Conservation (phyloP, 2,797 vertebrate species). For the Poecilia gillii region DNA sequence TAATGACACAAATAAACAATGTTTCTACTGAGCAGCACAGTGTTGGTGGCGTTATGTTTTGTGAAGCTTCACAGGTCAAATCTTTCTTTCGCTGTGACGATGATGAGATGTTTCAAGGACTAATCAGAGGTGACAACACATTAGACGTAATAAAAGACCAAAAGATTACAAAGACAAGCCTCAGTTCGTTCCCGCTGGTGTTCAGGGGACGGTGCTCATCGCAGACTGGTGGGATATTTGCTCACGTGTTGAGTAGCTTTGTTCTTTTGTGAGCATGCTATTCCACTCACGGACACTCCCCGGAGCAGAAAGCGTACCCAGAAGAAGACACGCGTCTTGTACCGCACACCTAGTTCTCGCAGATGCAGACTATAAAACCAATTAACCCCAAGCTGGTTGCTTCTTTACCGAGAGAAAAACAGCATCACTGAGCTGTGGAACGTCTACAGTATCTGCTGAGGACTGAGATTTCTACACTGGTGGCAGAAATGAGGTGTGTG, state of each 20-base stretch:
- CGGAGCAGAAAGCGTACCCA: neutral
- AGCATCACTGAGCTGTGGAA: slow-evolving; percentile 35
- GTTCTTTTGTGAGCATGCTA: neutral
- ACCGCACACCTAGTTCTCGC: slow-evolving; percentile 5
- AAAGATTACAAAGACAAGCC: neutral
- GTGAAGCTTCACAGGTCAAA: neutral
- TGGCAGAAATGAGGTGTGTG: slow-evolving; percentile 1
- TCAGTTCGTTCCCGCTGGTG: neutral
- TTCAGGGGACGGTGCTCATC: neutral
- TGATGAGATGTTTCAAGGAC: neutral
- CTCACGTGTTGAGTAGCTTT: neutral
- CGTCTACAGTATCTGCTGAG: slow-evolving; percentile 17
- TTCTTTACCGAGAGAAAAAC: slow-evolving; percentile 44
- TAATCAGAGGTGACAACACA: neutral
- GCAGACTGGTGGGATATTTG: neutral
- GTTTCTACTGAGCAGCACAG: neutral
- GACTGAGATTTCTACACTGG: slow-evolving; percentile 31
- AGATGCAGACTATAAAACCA: neutral
- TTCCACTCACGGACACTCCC: neutral
- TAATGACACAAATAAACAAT: neutral
- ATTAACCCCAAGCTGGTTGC: slow-evolving; percentile 19
- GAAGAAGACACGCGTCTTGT: neutral
- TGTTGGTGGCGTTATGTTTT: neutral
- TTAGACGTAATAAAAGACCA: neutral
- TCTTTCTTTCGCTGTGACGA: neutral